Evolutionary conservation across 23 tunicate species (phyloP).

Genomic region (Pegea sp.): DNA sequence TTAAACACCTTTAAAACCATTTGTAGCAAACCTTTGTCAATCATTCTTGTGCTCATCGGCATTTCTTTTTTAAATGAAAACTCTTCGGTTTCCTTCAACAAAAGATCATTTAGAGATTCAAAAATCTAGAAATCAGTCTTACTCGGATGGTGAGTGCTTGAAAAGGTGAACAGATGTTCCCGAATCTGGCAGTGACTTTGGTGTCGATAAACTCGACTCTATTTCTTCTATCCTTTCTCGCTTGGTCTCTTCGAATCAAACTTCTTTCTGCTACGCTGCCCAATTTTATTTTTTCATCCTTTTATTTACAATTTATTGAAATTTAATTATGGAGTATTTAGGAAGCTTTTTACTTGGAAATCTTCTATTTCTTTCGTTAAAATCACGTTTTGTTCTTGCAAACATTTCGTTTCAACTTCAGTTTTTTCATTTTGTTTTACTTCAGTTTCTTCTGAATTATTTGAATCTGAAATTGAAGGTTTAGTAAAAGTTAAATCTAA

Average conservation of each 20-base stretch:
- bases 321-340: no score
- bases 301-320: no score
- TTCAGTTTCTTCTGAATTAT: no score
- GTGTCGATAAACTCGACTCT: conserved; percentile 70
- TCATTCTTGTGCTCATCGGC: conserved; percentile 82
- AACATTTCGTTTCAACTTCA: no score
- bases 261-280: conserved; percentile 29
- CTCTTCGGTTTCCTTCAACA: conserved; percentile 44
- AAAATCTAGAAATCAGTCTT: background rate
- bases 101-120: background rate
- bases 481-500: no score
- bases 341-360: no score
- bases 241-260: conserved; percentile 15
- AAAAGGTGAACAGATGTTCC: conserved; percentile 71
- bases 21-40: conserved; percentile 41
- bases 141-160: conserved; percentile 75
- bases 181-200: conserved; percentile 50
- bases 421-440: no score
- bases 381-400: no score
- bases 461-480: no score
- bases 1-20: background rate
- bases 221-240: conserved; percentile 53
- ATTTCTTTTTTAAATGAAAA: conserved; percentile 24
- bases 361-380: no score
- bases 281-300: no score